Base-by-base conservation (phyloP, 1,140 invertebrate genomes). In the Oncopodura yosiiana region DNA sequence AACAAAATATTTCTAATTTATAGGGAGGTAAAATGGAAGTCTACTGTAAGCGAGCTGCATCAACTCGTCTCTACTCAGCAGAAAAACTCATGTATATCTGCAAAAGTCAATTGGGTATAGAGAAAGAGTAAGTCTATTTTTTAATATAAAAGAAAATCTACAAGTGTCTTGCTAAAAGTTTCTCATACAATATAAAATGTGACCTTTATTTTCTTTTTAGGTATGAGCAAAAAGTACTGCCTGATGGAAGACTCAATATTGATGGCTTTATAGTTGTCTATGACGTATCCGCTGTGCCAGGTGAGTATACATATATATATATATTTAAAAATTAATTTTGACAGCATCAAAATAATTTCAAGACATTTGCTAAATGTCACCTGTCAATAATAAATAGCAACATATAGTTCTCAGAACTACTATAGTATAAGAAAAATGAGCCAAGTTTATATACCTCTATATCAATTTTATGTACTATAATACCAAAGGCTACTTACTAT, bases 41-140 rank as follows among this genome's bases (percentile, higher is more conserved):
- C 1, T 98, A 98, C 72, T 78, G 83, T 5, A 96, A 96, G 69
- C 73, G 94, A 57, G 94, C 91, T 72, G 79, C 86, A 29, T 77
- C 83, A n/a, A 89, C 87, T 1, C 94, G 93, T 68, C 80, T 98
- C 8, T 84, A 86, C 56, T 95, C 91, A 0, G 91, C 92, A 1
- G 93, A 96, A 73, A 98, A 98, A 68, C 74, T 97, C 14, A 95
- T 95, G 91, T 97, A 98, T 67, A 94, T 96, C 66, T 97, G 93
- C 75, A 96, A 96, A 74, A 94, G 95, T 75, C 93, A 98, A 41
- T 52, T 64, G 57, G 62, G 60, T 21, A 65, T 60, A 50, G 63
- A 65, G 39, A 65, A 62, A 34, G 57, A 62, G 34, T 65, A 53
- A 24, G 49, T 53, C 23, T 12, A 29, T 3, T 53, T 49, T 14